Conservation (phyloP, 1,140 invertebrate species). For the Papilio dardanus region DNA sequence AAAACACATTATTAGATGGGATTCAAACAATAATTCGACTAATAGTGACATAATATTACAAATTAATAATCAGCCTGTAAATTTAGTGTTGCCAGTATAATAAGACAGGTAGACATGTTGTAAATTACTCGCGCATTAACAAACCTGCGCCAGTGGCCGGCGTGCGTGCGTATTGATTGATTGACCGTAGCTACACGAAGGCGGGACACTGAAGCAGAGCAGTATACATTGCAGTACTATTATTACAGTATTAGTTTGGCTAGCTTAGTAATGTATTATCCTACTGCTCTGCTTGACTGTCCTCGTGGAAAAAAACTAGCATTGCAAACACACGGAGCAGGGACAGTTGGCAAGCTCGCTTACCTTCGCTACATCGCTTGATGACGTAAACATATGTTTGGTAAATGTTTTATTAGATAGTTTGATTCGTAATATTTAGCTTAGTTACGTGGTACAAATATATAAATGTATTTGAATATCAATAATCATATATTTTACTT, state of each 20-base stretch:
- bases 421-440: neutral
- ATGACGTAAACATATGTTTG: slow-evolving; percentile 13
- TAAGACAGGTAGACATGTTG: slow-evolving; percentile 15
- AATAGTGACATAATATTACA: neutral
- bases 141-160: slow-evolving; percentile 7
- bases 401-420: slow-evolving; percentile 4
- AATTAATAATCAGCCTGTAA: neutral
- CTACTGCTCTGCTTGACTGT: neutral
- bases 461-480: no score
- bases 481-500: neutral
- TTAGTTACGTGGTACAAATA: no score
- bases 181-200: neutral
- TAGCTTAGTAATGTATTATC: neutral
- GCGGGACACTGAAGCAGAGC: neutral
- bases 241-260: no score
- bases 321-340: neutral
- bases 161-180: slow-evolving; percentile 32
- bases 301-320: neutral
- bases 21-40: no score
- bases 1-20: no score
- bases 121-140: slow-evolving; percentile 22
- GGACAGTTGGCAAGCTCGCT: neutral
- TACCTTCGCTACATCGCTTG: slow-evolving; percentile 4
- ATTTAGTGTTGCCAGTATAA: neutral
- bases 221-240: neutral